Evolutionary conservation across 2,113 vertebrate species (phyloP).

Genomic region (Platanista minor): DNA sequence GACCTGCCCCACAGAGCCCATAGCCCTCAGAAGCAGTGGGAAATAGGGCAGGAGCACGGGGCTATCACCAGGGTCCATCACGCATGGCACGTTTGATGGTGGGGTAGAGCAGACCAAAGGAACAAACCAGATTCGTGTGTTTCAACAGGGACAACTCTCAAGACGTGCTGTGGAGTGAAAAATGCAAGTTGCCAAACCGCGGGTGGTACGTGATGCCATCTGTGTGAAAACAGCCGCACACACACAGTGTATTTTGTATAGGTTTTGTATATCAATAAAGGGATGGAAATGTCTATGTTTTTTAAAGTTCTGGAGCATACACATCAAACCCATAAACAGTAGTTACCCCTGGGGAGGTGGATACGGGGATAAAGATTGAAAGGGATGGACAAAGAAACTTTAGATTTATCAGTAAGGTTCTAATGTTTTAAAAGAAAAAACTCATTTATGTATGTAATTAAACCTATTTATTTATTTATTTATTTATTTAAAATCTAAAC

Average conservation of each 20-base stretch:
- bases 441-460: not conserved
- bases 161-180: not conserved
- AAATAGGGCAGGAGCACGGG: not conserved
- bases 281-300: not conserved
- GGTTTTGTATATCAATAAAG: not conserved
- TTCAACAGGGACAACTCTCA: not conserved
- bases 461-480: not conserved
- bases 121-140: not conserved
- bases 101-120: not conserved
- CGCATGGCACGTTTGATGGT: fast-evolving
- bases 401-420: not conserved
- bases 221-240: not conserved
- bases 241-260: not conserved
- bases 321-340: not conserved
- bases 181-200: not conserved
- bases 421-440: not conserved
- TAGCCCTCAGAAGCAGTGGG: not conserved
- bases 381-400: not conserved
- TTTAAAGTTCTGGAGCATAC: not conserved
- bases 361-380: not conserved
- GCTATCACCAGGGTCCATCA: not conserved
- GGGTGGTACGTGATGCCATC: not conserved
- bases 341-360: not conserved
- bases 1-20: not conserved
- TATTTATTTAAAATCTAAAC: not conserved